Base-by-base conservation (phyloP, 2,888 invertebrate genomes). In the Helicoverpa assulta region DNA sequence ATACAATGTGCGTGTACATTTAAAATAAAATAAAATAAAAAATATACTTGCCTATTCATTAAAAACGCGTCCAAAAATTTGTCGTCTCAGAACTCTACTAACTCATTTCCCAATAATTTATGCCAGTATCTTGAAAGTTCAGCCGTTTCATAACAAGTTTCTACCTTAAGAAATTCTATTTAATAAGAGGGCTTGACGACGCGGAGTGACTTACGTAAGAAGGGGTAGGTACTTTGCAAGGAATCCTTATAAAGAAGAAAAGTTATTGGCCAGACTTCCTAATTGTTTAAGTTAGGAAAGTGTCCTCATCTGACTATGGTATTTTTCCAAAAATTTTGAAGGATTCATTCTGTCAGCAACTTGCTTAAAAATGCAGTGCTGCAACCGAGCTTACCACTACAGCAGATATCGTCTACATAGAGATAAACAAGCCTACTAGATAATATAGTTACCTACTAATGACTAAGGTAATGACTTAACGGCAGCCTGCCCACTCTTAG, bases 81-180 rank as follows among this genome's bases (percentile, higher is more conserved):
- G 5, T 51, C 21, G 19, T 40, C 40, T 40, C 56, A 60, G 26
- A 55, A 78, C 60, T 63, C 29, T 12, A 8, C 18, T 37, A 55
- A 64, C 51, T 63, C 62, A 54, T 75, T 79, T 57, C 19, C 53
- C 47, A 50, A 74, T 74, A 69, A 79, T 71, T 78, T 62, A 76
- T 66, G 29, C 47, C 21, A 71, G 58, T 40, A 66, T 71, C 56
- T 65, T 33, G 53, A 60, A 76, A 68, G 51, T 80, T 80, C 54
- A 60, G 57, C 33, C 50, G 63, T 68, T 69, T 76, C 43, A 19
- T 80, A 76, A 67, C 67, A 70, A 80, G 65, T 76, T 78, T 70
- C 58, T 5, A 70, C 58, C 67, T 76, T 65, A 37, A 63, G 69
- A 63, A 63, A 64, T 78, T 80, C 59, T 29, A 53, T 70, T 77